Evolutionary conservation across 2,888 invertebrate genomes (phyloP).

Genomic region (Plusia festucae): DNA sequence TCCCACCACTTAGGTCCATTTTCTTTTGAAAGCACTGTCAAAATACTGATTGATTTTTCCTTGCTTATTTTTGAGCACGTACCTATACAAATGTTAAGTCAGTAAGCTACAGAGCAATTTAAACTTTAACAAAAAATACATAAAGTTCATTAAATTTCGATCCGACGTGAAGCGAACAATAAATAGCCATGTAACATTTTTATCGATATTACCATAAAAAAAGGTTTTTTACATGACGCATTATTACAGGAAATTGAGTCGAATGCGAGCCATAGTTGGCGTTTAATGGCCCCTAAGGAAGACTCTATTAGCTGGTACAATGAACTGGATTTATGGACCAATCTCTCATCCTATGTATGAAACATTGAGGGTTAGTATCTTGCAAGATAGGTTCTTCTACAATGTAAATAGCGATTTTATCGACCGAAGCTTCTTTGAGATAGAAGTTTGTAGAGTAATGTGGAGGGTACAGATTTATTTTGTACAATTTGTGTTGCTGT

Average conservation of each 20-base stretch:
- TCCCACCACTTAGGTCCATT: too few relatives aligned
- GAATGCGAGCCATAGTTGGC: slow-evolving; percentile 63
- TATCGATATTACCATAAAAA: slow-evolving; percentile 20
- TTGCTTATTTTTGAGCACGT: too few relatives aligned
- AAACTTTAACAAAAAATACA: neutral
- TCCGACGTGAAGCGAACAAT: slow-evolving; percentile 21
- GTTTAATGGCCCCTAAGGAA: slow-evolving; percentile 76
- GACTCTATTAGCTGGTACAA: slow-evolving; percentile 77
- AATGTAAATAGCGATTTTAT: slow-evolving; percentile 51
- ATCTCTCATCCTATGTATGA: slow-evolving; percentile 68
- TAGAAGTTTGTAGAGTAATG: slow-evolving; percentile 29
- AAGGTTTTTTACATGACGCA: slow-evolving; percentile 40
- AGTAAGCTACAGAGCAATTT: neutral
- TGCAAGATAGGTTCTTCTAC: slow-evolving; percentile 36
- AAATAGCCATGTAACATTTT: slow-evolving; percentile 2
- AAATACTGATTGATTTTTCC: too few relatives aligned
- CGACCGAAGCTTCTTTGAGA: slow-evolving; percentile 18
- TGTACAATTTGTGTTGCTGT: neutral
- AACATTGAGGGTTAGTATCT: slow-evolving; percentile 56
- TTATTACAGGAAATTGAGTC: slow-evolving; percentile 46
- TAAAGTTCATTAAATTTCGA: neutral
- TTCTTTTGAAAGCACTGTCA: too few relatives aligned
- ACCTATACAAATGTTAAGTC: too few relatives aligned
- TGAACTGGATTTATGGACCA: slow-evolving; percentile 74
- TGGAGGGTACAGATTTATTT: slow-evolving; percentile 13